Evolutionary conservation across 2,797 vertebrate genomes (phyloP).

Genomic region (Xiphorhynchus erythropygius): DNA sequence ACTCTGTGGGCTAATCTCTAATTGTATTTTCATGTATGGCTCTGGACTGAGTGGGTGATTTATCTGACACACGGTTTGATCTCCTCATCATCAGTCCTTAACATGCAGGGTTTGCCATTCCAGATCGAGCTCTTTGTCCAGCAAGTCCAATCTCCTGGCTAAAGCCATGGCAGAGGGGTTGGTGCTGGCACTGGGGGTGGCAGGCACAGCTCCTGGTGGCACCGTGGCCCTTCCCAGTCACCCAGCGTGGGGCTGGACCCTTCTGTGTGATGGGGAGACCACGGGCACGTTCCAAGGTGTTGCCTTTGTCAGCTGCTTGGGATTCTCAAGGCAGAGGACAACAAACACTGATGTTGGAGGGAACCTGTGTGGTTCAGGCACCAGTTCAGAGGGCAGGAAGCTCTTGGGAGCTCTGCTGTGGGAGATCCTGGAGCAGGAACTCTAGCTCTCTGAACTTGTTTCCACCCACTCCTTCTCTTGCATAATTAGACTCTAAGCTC

Average conservation of each 20-base stretch:
- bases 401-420: background rate
- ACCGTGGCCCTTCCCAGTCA: rapidly evolving
- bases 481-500: conserved; percentile 34
- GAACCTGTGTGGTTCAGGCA: background rate
- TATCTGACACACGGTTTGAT: conserved; percentile 45
- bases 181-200: background rate
- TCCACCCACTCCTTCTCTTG: conserved; percentile 57
- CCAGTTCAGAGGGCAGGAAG: background rate
- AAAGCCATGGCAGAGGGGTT: background rate
- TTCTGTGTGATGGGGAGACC: background rate
- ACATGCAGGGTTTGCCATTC: background rate
- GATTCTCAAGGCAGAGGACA: background rate
- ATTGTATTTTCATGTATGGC: conserved; percentile 68
- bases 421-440: background rate
- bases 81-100: background rate
- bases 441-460: conserved; percentile 52
- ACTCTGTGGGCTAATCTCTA: conserved; percentile 60
- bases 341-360: background rate
- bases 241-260: background rate
- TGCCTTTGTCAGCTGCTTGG: background rate
- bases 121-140: background rate
- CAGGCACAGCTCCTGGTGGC: background rate
- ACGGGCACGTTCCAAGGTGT: background rate
- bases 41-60: conserved; percentile 58
- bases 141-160: background rate